Conservation (phyloP, 1,140 invertebrate genomes). For the Rhyacophila brunnea region DNA sequence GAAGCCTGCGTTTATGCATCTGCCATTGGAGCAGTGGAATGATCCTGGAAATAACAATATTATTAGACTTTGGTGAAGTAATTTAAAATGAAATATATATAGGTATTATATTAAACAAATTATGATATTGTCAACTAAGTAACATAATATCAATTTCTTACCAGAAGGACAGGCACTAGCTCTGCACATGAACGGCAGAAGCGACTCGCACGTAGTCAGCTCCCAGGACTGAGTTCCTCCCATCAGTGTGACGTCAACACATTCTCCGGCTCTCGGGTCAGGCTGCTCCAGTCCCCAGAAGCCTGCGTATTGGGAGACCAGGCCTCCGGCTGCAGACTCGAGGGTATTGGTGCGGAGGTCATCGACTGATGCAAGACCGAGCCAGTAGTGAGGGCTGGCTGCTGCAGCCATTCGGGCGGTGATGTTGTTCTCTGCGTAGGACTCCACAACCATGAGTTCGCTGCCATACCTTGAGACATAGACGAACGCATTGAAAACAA, state of each 20-base stretch:
- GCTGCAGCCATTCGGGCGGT: conserved; percentile 74
- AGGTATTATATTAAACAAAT: no score
- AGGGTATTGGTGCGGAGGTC: conserved; percentile 90
- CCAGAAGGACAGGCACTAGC: conserved; percentile 87
- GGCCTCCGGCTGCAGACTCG: conserved; percentile 86
- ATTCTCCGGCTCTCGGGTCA: conserved; percentile 80
- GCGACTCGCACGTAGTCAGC: conserved; percentile 87
- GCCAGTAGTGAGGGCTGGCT: conserved; percentile 73
- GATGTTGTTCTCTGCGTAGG: conserved; percentile 88
- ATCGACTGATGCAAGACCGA: conserved; percentile 85
- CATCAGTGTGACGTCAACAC: conserved; percentile 77
- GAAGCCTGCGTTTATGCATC: conserved; percentile 86
- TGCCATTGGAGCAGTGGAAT: conserved; percentile 89
- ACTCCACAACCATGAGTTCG: conserved; percentile 86
- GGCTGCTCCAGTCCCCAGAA: conserved; percentile 89
- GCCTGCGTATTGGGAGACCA: conserved; percentile 91
- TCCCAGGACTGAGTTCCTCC: conserved; percentile 88
- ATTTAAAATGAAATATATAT: no score
- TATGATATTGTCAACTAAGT: no score
- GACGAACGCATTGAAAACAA: no score
- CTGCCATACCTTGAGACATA: conserved; percentile 86
- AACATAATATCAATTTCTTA: no score
- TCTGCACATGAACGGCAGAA: conserved; percentile 93
- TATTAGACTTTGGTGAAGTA: no score
- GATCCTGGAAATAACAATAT: conserved; percentile 62